Evolutionary conservation across 92 coral and sea anemone genomes (phyloP), one percentile per base, ranked within the genome.

Genomic region (Micromussa lordhowensis): DNA sequence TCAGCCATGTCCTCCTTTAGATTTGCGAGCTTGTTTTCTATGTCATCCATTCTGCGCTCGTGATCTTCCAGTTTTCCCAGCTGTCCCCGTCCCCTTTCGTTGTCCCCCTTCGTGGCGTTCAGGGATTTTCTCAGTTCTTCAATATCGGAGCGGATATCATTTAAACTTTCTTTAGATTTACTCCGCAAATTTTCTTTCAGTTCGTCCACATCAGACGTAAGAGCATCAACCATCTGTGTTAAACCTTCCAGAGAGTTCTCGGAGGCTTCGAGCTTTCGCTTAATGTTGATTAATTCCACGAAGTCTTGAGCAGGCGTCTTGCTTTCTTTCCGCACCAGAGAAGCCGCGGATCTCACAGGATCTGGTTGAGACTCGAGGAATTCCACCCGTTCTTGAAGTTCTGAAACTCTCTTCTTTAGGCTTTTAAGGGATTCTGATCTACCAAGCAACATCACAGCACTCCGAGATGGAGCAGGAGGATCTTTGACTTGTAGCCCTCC

Each of bases 221-320:
- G 91, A 49, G 92, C 93, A 73, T 98, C 99, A 3, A 96, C 90
- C 93, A 98, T 91, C 22, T 95, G 93, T 21, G 98, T 90, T 34
- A 98, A 91, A 22, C 93, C 98, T 38, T 96, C 93, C 38, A 96
- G 89, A 12, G 96, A 90, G 75, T 77, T 88, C 87, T 98, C 98
- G 18, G 93, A 88, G 48, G 95, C 98, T 61, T 98, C 98, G 28
- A 98, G 90, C 85, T 89, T 93, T 21, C 96, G 92, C 63, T 92
- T 94, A 21, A 98, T 85, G 88, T 89, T 91, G 87, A 98, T 92
- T 31, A 95, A 75, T 44, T 96, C 96, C 92, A 92, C 89, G 85
- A 98, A 93, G 85, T 98, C 99, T 10, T 95, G 96, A 13, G 99
- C 99, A 0, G 99, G 98, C 4, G 98, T 98, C 75, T 86, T 96